Percentiles rank a stretch among this genome's conserved stretches.
phyloP scores from a whole-genome alignment of 2,888 invertebrate species.

The Amphipyra berbera region DNA sequence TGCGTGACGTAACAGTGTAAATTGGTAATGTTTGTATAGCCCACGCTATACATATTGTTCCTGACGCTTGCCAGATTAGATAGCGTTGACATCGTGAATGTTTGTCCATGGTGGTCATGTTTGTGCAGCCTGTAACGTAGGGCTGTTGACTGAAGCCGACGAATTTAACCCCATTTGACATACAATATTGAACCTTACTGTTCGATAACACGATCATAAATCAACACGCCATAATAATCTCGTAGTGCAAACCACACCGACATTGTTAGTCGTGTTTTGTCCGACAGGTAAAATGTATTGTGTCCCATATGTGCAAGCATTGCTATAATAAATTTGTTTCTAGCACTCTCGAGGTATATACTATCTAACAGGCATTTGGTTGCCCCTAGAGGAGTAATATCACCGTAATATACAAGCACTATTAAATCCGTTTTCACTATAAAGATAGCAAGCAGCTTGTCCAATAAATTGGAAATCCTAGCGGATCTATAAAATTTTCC shows the following conservation, averaged over 20 bases:
- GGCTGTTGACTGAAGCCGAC: slow-evolving; percentile 74
- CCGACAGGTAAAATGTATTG: slow-evolving; percentile 65
- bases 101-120: slow-evolving; percentile 81
- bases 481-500: slow-evolving; percentile 62
- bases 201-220: slow-evolving; percentile 54
- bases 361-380: slow-evolving; percentile 39
- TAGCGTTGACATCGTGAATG: slow-evolving; percentile 78
- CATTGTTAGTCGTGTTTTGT: slow-evolving; percentile 57
- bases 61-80: slow-evolving; percentile 82
- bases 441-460: slow-evolving; percentile 38
- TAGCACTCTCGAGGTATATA: slow-evolving; percentile 30
- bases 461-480: slow-evolving; percentile 60
- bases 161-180: slow-evolving; percentile 59
- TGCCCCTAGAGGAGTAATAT: slow-evolving; percentile 37
- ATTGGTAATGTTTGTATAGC: slow-evolving; percentile 36
- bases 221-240: slow-evolving; percentile 52
- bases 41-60: slow-evolving; percentile 63
- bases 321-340: slow-evolving; percentile 44
- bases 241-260: slow-evolving; percentile 48
- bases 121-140: slow-evolving; percentile 71
- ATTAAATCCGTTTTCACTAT: slow-evolving; percentile 51
- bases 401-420: slow-evolving; percentile 35
- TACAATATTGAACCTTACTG: slow-evolving; percentile 69
- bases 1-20: slow-evolving; percentile 46
- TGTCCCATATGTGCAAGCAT: slow-evolving; percentile 56